Conservation (phyloP, 2,797 vertebrate genomes). For the Falco berigora region DNA sequence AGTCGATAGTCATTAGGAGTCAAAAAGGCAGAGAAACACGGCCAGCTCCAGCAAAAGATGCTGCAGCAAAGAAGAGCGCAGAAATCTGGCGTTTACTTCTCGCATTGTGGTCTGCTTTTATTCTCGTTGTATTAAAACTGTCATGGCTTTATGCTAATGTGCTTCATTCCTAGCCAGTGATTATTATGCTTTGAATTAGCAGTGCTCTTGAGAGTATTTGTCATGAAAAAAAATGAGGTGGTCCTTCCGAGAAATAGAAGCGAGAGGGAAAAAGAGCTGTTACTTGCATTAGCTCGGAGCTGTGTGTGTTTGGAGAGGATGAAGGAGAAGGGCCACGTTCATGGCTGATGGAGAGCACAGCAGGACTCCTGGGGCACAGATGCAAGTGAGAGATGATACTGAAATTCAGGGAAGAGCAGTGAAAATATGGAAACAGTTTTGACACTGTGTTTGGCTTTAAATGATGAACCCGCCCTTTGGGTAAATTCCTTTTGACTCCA, state of each 20-base stretch:
- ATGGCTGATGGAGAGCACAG: background rate
- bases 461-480: background rate
- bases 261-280: background rate
- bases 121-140: background rate
- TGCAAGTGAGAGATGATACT: background rate
- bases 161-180: constrained; percentile 2
- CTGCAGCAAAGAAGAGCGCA: background rate
- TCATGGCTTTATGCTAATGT: constrained; percentile 18
- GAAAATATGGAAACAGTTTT: background rate
- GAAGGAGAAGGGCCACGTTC: background rate
- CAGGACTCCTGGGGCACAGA: background rate
- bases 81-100: background rate
- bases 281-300: background rate
- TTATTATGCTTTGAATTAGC: constrained; percentile 33
- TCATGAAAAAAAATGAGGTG: background rate
- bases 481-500: constrained; percentile 2
- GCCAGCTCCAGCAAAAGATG: constrained; percentile 14
- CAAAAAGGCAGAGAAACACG: constrained; percentile 23
- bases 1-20: constrained; percentile 34
- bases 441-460: background rate
- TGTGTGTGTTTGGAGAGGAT: background rate
- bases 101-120: background rate
- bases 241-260: background rate
- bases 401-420: background rate
- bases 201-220: background rate